These are phyloP conservation scores for Pachycephala philippinensis DNA, from an alignment of 2,113 vertebrate genomes.

Conservation along the genomic window DNA sequence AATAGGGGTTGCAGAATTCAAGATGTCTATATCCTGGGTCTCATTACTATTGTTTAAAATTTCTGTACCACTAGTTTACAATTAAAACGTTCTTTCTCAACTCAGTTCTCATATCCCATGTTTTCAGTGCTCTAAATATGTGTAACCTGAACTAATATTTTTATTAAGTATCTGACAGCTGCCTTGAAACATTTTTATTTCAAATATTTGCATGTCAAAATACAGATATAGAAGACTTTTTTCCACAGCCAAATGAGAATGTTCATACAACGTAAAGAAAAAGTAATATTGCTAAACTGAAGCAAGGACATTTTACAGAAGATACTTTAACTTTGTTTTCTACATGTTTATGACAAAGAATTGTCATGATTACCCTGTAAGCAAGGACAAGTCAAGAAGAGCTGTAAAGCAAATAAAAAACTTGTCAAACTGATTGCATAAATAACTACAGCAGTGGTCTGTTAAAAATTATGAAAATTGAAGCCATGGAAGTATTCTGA, in stretches of 20 bases:
- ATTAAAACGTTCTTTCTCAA: neutral
- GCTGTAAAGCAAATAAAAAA: neutral
- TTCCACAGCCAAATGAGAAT: neutral
- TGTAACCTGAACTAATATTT: conserved; percentile 47
- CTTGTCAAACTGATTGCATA: neutral
- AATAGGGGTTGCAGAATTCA: conserved; percentile 44
- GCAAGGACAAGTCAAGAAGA: neutral
- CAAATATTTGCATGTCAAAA: conserved; percentile 20
- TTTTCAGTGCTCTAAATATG: neutral
- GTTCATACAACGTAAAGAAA: neutral
- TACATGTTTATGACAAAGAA: neutral
- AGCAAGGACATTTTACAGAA: neutral
- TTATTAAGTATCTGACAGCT: neutral
- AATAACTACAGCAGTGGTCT: neutral
- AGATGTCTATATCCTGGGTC: conserved; percentile 51
- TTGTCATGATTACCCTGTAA: neutral
- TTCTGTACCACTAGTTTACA: conserved; percentile 23
- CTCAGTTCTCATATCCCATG: neutral
- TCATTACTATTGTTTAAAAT: conserved; percentile 60
- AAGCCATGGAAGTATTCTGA: neutral
- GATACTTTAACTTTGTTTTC: neutral
- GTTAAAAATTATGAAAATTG: neutral
- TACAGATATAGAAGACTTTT: neutral
- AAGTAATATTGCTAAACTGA: neutral
- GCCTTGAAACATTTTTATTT: conserved; percentile 8